Evolutionary conservation across 2,797 vertebrate genomes (phyloP).

Genomic region (Sebastes diploproa): DNA sequence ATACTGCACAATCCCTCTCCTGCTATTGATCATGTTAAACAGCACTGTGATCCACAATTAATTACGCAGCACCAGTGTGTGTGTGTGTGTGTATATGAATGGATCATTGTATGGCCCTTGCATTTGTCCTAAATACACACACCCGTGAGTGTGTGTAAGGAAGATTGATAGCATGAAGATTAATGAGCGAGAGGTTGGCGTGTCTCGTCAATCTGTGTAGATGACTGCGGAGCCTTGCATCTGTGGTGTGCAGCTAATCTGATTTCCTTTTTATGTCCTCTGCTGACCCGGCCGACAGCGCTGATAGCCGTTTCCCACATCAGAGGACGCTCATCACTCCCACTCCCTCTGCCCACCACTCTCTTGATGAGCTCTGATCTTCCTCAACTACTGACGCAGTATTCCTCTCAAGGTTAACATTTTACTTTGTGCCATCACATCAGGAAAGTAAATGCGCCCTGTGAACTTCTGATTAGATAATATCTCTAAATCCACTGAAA

Average conservation of each 20-base stretch:
- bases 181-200: conserved; percentile 23
- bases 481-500: conserved; percentile 45
- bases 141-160: neutral
- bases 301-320: conserved; percentile 45
- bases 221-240: conserved; percentile 48
- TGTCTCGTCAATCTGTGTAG: conserved; percentile 45
- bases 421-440: conserved; percentile 5
- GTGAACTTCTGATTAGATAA: conserved; percentile 49
- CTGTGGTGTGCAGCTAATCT: conserved; percentile 61
- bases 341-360: conserved; percentile 7
- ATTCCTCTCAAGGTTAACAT: conserved; percentile 26
- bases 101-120: neutral
- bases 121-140: conserved; percentile 20
- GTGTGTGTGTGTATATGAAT: neutral
- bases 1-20: neutral
- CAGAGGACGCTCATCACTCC: conserved; percentile 38
- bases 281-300: conserved; percentile 33
- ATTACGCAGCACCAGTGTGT: neutral
- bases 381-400: neutral
- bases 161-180: conserved; percentile 40
- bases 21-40: neutral
- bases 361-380: conserved; percentile 9
- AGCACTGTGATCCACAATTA: neutral
- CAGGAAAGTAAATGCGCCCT: conserved; percentile 13
- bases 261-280: conserved; percentile 58